Base-by-base conservation (phyloP, 2,113 vertebrate species). In the Silurus meridionalis region DNA sequence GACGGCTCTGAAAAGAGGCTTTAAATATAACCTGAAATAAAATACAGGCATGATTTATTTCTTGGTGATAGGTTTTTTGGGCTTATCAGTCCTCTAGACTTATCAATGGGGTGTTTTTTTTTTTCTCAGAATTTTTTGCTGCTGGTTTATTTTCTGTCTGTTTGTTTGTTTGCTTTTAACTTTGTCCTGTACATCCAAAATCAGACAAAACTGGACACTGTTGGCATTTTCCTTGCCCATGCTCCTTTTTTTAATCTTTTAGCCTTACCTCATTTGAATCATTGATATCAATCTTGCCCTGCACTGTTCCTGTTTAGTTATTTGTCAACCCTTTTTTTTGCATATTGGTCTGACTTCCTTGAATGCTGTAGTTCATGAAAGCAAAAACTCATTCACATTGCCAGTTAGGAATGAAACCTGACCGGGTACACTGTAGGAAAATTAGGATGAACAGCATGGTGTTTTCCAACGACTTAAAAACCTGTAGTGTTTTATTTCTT, bases 211-310 rank as follows among this genome's bases (percentile, higher is more conserved):
- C 53, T 50, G 58, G 19, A 50, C 50, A 52, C 8, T 69, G 10
- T 66, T 66, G 63, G 57, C 17, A 19, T 63, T 25, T 77, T 55
- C 23, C 19, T 50, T 55, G 2, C 7, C 2, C 14, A 1, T 78
- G 10, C 17, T 55, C n/a, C 5, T 77, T 50, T 84, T 63, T 8
- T 8, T n/a, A 7, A 2, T 55, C 55, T 64, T 85, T 17, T 23
- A 52, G 55, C 23, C n/a, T 19, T n/a, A 84, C 21, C 8, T 69
- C n/a, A 69, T 83, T 69, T 83, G 63, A 53, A 69, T 83, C 48
- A 28, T 19, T 37, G 46, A 55, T 67, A 67, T 67, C 4, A 67
- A 79, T 79, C n/a, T 37, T 8, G n/a, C 19, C 8, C 55, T 80
- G 46, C 78, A 60, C 55, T 58, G 53, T 80, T 46, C 55, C 82